Base-by-base conservation (phyloP, 2,113 vertebrate species). In the Electrona antarctica region DNA sequence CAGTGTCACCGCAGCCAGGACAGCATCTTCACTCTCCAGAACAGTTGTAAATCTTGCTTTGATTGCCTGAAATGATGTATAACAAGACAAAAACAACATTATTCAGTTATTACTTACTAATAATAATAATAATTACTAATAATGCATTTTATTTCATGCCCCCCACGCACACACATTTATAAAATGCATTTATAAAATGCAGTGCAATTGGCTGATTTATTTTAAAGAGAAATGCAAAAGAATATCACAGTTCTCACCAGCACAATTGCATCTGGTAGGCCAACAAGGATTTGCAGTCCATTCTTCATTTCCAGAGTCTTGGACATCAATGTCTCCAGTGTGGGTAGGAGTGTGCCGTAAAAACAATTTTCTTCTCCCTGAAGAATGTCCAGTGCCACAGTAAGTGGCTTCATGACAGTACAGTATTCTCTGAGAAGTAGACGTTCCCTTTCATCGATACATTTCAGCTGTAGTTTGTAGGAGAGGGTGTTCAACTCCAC, bases 371-470 rank as follows among this genome's bases (percentile, higher is more conserved):
- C 64, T 15, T 79, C 73, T 29, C 63, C 64, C 52, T 76, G 62
- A 11, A 80, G 50, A 29, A 80, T 76, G 56, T 71, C 67, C 28
- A 75, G 45, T 21, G 62, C 78, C 8, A 65, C 45, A 48, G 70
- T 78, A n/a, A 67, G 76, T 21, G 69, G 70, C 21, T 61, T 78
- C 70, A 78, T 67, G 28, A 64, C 70, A 8, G 52, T 55, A n/a
- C 64, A 78, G 8, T 77, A 77, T 14, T 77, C 63, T 55, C 14
- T 71, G 6, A 71, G 61, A 52, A 65, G 66, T 15, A 67, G 57
- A 58, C 62, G 21, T 48, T 68, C 69, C 54, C 9, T 33, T 7
- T 77, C 75, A 51, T 55, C 46, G 29, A 66, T 29, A n/a, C 60
- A 55, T 61, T 14, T 72, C 50, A 77, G 45, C 11, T 62, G 62